Conservation (phyloP, 30 jellyfish, hydroid and myxozoan genomes). For the Rhopilema esculentum region DNA sequence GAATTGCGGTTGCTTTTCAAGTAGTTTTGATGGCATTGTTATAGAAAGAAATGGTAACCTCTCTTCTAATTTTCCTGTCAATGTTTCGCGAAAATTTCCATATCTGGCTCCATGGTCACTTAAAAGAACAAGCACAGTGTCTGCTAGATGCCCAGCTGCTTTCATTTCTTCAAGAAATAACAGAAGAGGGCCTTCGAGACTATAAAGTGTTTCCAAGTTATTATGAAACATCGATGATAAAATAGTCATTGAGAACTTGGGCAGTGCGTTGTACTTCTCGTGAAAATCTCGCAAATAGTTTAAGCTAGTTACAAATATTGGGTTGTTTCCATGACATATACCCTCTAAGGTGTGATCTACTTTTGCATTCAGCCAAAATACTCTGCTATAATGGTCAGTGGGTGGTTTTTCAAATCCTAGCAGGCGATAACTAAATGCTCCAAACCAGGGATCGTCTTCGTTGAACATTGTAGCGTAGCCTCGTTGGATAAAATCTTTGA, state of each 20-base stretch:
- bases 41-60: constrained; percentile 60
- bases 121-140: constrained; percentile 26
- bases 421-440: constrained; percentile 71
- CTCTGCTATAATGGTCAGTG: constrained; percentile 69
- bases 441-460: constrained; percentile 60
- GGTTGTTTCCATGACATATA: constrained; percentile 7
- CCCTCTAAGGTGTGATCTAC: neutral
- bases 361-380: constrained; percentile 45
- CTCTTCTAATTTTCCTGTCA: constrained; percentile 60
- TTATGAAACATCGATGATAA: constrained; percentile 44
- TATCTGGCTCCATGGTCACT: constrained; percentile 69
- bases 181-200: constrained; percentile 28
- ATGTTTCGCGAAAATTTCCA: constrained; percentile 16
- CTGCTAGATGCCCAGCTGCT: neutral
- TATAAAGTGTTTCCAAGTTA: constrained; percentile 11
- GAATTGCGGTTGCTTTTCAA: constrained; percentile 1
- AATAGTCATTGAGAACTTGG: constrained; percentile 34
- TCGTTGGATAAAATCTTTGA: constrained; percentile 43
- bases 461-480: constrained; percentile 62
- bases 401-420: constrained; percentile 66
- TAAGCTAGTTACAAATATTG: neutral
- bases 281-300: neutral
- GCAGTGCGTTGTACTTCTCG: neutral
- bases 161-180: constrained; percentile 24
- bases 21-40: constrained; percentile 37